Base-by-base conservation (phyloP, 2,113 vertebrate species). In the Hippoglossus stenolepis region DNA sequence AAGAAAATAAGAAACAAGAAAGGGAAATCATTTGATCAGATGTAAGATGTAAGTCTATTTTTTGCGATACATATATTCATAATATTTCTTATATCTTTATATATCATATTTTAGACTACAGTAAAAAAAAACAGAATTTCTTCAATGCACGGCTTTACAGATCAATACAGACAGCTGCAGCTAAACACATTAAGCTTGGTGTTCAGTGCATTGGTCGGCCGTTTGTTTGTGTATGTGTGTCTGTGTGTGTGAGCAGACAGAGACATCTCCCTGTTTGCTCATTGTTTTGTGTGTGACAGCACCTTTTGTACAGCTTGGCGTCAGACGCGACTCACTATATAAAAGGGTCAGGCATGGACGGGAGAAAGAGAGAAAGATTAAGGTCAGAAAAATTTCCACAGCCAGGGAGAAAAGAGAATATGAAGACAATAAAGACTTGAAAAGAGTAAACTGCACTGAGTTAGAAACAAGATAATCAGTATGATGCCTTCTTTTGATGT, bases 351-450 rank as follows among this genome's bases (percentile, higher is more conserved):
- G 80, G 68, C 85, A 49, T 71, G 64, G 65, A 61, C 77, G n/a
- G 66, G 73, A 87, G 61, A 70, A 62, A 76, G 47, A 60, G 54
- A 65, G 38, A 26, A 60, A 86, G 89, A 88, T 91, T 92, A 89
- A 69, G 83, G 85, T 90, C 91, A 85, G 60, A 87, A 84, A 38
- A 72, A 87, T 90, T 87, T 92, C 64, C 88, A 91, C 88, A 88
- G 82, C 13, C 66, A 5, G 3, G 1, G 53, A 78, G 72, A 85
- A 70, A 71, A 67, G 49, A 84, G 60, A 80, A 77, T 17, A 78
- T 70, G 59, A 62, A 76, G 78, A 80, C 77, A 85, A 85, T 81
- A 62, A 69, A 18, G 67, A 67, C 53, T 43, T 47, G 5, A 70
- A 80, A 62, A 47, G 1, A 65, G 20, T 70, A 38, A 80, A 70